Evolutionary conservation across 1,140 invertebrate species (phyloP), one percentile per base, ranked within the genome.

Genomic region (Scaptomyza graminum): DNA sequence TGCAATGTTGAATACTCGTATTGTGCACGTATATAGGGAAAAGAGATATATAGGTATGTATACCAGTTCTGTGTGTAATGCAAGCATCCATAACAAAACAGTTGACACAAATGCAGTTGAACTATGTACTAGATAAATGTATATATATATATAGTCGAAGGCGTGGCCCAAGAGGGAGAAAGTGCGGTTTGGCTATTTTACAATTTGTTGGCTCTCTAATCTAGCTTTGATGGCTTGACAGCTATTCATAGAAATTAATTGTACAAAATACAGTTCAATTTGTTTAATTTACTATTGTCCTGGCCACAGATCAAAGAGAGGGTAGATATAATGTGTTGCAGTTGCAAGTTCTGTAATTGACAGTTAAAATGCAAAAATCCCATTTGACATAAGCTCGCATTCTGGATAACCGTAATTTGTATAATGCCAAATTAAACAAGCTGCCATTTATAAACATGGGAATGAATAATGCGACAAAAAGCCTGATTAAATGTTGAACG

Each of bases 51-150:
- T 55, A 13, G 50, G 28, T 51, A 50, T 87, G 75, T 75, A 78
- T 59, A n/a, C n/a, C n/a, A 51, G 79, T 49, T 37, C 55, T 54
- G 63, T 37, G 55, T 54, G 64, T 50, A 63, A 74, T 71, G 80
- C 79, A 83, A 68, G 77, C 80, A 83, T 72, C 66, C 80, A 79
- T 84, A 76, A 79, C 83, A 88, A 82, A 66, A 63, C 64, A 88
- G 78, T 88, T 82, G 83, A 87, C 83, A 87, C 83, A 87, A 82
- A 87, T 80, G 68, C 77, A 80, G 54, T 51, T 52, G 50, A 74
- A 34, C 57, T 16, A 6, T 2, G n/a, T n/a, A 8, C 43, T 31
- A 39, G 25, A 61, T 31, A 7, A 34, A 34, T 8, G n/a, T n/a
- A n/a, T n/a, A n/a, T n/a, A n/a, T 8, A 34, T 34, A 43, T 46